Evolutionary conservation across 2,113 vertebrate species (phyloP), one percentile per base, ranked within the genome.

Genomic region (Formicarius rufipectus): DNA sequence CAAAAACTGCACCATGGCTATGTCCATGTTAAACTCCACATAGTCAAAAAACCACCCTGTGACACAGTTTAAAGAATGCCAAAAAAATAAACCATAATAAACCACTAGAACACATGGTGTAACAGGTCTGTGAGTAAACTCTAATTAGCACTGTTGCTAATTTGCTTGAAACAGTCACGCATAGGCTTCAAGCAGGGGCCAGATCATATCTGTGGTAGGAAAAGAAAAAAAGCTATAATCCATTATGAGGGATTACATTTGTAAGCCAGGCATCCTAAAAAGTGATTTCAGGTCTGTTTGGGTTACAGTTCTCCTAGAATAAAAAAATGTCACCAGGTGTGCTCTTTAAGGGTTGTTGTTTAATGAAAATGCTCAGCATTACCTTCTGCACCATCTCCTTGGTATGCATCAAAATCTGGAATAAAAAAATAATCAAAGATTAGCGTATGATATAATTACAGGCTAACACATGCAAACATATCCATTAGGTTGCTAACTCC

Each of bases 361-460:
- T 89, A 97, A 98, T 95, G 82, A 96, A 97, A 97, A 97, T 85
- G 92, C 69, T 96, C 92, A 96, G 80, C 94, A 95, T 97, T 98
- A 99, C 99, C 99, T 99, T 99, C 98, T 99, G 99, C 84, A 99
- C 99, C 99, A 99, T 97, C 98, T 99, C 99, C 97, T 99, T 99
- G 35, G 99, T 99, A 97, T 99, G 99, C 98, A 99, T 99, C 97
- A 99, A 98, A 98, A 99, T 99, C 99, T 99, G 97, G 95, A 95
- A 97, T 73, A 64, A 74, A 94, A 95, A 96, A 93, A 91, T 55
- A 85, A 96, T 74, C 64, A 84, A 96, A 96, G 67, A 97, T 98
- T 97, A 97, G 95, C 7, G 39, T 89, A 95, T 96, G 91, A 96
- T 81, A 96, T 87, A 97, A 97, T 96, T 96, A 97, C 47, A 95